These are phyloP conservation scores for Enteromius paludinosus DNA, from an alignment of 2,797 vertebrate genomes.

Conservation along the genomic window DNA sequence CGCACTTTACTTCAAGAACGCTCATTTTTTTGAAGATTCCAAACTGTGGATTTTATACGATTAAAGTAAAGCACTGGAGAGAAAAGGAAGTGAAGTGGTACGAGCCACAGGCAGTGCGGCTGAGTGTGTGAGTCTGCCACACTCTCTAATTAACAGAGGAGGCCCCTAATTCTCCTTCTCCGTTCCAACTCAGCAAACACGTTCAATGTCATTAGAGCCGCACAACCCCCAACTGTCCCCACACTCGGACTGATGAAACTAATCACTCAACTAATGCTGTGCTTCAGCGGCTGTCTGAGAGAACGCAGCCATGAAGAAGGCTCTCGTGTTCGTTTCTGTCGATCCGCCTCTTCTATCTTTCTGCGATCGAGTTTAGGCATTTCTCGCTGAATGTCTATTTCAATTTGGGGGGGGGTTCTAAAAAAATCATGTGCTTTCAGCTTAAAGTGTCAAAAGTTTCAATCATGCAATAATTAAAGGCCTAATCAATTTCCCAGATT, in stretches of 20 bases:
- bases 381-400: background rate
- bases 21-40: background rate
- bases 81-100: slow-evolving; percentile 39
- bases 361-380: background rate
- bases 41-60: background rate
- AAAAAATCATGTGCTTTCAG: background rate
- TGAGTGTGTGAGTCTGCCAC: slow-evolving; percentile 38
- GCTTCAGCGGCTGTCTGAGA: slow-evolving; percentile 43
- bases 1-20: no score
- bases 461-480: no score
- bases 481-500: background rate
- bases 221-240: slow-evolving; percentile 56
- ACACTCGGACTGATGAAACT: slow-evolving; percentile 64
- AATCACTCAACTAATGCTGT: slow-evolving; percentile 66
- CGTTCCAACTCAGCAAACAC: slow-evolving; percentile 64
- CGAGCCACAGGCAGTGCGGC: slow-evolving; percentile 39
- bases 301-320: slow-evolving; percentile 39
- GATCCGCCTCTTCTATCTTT: background rate
- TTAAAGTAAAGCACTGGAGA: slow-evolving; percentile 27
- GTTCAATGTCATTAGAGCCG: slow-evolving; percentile 66
- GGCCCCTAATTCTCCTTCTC: slow-evolving; percentile 62
- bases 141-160: slow-evolving; percentile 64
- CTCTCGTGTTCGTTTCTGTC: background rate
- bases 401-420: background rate
- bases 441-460: background rate